Evolutionary conservation across 2,888 invertebrate genomes (phyloP).

Genomic region (Thera britannica): DNA sequence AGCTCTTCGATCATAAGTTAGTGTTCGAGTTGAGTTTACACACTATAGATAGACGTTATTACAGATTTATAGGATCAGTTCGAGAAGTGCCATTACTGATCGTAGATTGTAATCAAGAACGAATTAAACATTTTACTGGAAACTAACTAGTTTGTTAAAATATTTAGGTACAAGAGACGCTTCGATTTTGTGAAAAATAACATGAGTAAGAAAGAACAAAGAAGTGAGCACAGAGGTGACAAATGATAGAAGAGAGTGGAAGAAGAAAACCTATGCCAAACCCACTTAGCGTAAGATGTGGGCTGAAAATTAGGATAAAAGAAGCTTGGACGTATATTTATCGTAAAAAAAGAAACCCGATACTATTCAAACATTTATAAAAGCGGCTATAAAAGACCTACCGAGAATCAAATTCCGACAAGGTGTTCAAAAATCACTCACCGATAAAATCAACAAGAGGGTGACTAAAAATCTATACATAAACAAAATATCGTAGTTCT

Average conservation of each 20-base stretch:
- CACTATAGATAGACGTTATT: background rate
- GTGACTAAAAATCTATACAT: constrained; percentile 24
- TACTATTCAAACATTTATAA: background rate
- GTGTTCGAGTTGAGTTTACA: constrained; percentile 20
- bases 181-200: background rate
- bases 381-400: background rate
- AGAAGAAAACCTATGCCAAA: too few species aligned
- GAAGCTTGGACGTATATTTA: too few species aligned
- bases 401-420: constrained; percentile 17
- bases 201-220: background rate
- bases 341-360: too few species aligned
- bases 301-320: too few species aligned
- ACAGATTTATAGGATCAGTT: constrained; percentile 29
- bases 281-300: too few species aligned
- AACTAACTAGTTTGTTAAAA: background rate
- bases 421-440: constrained; percentile 28
- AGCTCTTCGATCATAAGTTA: constrained; percentile 5
- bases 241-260: too few species aligned
- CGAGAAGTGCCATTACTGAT: constrained; percentile 17
- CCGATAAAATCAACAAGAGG: constrained; percentile 30
- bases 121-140: background rate
- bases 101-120: constrained; percentile 9
- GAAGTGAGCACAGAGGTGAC: too few species aligned
- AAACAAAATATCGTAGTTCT: constrained; percentile 25
- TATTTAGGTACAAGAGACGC: too few species aligned